These are phyloP conservation scores for Megaleporinus macrocephalus DNA, from an alignment of 2,113 vertebrate species.

Conservation along the genomic window DNA sequence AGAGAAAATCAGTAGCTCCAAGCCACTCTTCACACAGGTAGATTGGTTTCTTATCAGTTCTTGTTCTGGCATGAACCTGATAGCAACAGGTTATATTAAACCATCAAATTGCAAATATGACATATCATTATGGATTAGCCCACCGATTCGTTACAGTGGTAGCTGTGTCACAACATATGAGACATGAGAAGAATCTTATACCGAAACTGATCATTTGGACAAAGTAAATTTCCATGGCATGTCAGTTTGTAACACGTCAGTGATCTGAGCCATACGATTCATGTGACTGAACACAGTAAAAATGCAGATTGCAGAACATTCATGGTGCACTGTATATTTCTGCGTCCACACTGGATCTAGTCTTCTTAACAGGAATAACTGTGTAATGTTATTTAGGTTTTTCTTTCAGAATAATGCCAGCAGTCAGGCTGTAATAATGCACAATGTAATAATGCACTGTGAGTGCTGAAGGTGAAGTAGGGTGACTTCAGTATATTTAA, in stretches of 20 bases:
- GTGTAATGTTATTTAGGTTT: no score
- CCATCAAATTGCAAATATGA: neutral
- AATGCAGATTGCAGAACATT: neutral
- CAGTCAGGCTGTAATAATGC: no score
- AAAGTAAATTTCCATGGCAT: neutral
- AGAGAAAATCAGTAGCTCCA: neutral
- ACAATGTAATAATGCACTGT: no score
- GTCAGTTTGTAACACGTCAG: neutral
- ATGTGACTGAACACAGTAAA: neutral
- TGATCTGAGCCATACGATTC: neutral
- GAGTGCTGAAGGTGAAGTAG: no score
- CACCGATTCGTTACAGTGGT: neutral
- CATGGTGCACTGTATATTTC: neutral
- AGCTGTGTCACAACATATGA: neutral
- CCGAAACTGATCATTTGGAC: slow-evolving; percentile 3
- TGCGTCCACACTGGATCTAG: neutral
- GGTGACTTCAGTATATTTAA: no score
- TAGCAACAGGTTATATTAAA: slow-evolving; percentile 12
- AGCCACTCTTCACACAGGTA: neutral
- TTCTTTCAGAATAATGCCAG: no score
- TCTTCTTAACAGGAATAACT: no score
- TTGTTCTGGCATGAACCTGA: neutral
- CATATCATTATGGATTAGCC: neutral
- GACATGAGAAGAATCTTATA: neutral
- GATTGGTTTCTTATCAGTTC: slow-evolving; percentile 15